Conservation (phyloP, 2,888 invertebrate species). For the Gari tellinella region DNA sequence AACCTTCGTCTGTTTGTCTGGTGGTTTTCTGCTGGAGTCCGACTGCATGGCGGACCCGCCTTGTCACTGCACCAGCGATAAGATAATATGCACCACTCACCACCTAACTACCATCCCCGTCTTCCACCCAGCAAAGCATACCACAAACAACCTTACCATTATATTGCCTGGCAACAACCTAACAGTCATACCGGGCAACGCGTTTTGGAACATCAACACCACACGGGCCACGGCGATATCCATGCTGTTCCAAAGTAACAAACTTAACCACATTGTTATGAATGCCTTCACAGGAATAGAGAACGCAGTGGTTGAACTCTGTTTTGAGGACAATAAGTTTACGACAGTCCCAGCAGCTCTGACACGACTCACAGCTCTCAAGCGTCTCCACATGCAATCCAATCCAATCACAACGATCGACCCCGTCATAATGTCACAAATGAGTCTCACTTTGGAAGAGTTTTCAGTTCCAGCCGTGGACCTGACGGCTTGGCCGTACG, state of each 20-base stretch:
- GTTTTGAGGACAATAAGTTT: slow-evolving; percentile 1
- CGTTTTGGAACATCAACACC: neutral
- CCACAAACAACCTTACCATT: slow-evolving; percentile 8
- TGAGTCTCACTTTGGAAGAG: neutral
- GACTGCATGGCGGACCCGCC: slow-evolving; percentile 6
- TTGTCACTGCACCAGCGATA: slow-evolving; percentile 10
- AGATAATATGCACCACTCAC: slow-evolving; percentile 1
- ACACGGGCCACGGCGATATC: slow-evolving; percentile 2
- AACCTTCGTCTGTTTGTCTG: neutral
- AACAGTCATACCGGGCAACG: neutral
- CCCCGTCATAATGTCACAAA: neutral
- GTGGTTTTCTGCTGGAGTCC: slow-evolving; percentile 6
- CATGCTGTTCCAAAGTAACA: slow-evolving; percentile 5
- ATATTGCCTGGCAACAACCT: slow-evolving; percentile 3
- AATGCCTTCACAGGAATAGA: slow-evolving; percentile 12
- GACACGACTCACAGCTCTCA: slow-evolving; percentile 5
- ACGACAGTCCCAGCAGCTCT: slow-evolving; percentile 1
- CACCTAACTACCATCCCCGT: slow-evolving; percentile 8
- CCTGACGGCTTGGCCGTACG: neutral
- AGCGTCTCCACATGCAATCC: neutral
- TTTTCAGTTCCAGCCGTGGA: neutral
- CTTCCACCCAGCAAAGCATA: neutral
- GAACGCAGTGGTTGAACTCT: neutral
- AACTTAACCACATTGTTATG: neutral
- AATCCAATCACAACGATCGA: slow-evolving; percentile 3